Evolutionary conservation across 2,888 invertebrate species (phyloP).

Genomic region (Hesperia comma): DNA sequence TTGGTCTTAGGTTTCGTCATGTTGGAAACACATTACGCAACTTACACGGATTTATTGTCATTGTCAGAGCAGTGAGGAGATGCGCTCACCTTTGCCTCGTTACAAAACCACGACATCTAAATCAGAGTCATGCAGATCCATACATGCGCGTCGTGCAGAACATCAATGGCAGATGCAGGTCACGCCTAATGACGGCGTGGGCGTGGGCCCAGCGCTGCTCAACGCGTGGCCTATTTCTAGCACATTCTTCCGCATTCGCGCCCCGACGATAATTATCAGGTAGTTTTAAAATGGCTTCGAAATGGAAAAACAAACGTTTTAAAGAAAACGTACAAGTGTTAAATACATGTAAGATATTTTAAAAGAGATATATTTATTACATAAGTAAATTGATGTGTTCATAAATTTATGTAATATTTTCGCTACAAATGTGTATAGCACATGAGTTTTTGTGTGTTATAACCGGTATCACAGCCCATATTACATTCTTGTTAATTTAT

Average conservation of each 20-base stretch:
- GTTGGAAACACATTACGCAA: too few species aligned
- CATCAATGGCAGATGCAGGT: conserved; percentile 31
- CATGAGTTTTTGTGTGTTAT: too few species aligned
- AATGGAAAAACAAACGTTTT: background rate
- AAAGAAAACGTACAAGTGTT: background rate
- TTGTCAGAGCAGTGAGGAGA: background rate
- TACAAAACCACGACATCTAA: background rate
- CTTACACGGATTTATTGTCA: background rate
- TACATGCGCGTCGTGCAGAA: conserved; percentile 20
- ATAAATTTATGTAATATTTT: too few species aligned
- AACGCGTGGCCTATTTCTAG: conserved; percentile 19
- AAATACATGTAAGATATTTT: background rate
- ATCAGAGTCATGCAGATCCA: conserved; percentile 12
- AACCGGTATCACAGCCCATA: background rate
- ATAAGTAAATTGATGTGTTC: too few species aligned
- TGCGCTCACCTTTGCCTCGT: conserved; percentile 7
- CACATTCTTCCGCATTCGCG: background rate
- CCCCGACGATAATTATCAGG: background rate
- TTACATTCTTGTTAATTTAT: background rate
- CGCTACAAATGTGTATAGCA: too few species aligned
- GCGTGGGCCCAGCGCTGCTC: conserved; percentile 33
- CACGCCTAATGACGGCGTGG: conserved; percentile 29
- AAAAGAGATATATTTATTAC: background rate
- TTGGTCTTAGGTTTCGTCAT: too few species aligned
- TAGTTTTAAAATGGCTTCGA: conserved; percentile 6